A percentile compares a stretch with the other conserved stretches of the same genome.
phyloP scores from a whole-genome alignment of 2,888 invertebrate genomes.

The Bursaphelenchus okinawaensis region DNA sequence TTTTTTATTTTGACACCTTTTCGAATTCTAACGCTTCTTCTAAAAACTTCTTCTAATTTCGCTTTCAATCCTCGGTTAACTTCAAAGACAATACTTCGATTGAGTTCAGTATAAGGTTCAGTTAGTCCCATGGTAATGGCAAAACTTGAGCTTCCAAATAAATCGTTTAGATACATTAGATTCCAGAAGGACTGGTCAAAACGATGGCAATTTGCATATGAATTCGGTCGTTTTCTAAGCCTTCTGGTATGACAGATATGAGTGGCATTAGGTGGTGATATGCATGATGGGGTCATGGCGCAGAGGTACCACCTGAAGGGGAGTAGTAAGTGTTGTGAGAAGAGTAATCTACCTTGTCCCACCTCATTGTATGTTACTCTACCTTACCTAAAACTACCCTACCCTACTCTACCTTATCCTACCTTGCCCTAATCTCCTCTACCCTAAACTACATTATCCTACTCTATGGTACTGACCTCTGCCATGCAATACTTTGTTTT shows the following conservation, averaged over 20 bases:
- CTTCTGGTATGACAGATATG: background rate
- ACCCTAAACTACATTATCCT: no score
- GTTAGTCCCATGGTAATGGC: background rate
- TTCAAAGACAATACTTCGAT: background rate
- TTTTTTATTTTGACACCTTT: background rate
- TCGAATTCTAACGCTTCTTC: background rate
- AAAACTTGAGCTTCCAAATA: background rate
- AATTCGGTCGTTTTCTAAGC: background rate
- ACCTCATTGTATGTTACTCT: no score
- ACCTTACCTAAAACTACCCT: no score
- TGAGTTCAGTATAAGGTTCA: background rate
- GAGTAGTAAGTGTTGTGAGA: no score
- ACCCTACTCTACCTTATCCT: no score
- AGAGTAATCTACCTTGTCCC: no score
- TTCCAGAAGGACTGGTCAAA: conserved; percentile 12
- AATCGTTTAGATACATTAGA: background rate
- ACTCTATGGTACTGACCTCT: no score
- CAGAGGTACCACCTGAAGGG: conserved; percentile 11
- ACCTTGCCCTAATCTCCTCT: no score
- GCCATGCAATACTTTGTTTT: no score
- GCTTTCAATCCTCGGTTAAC: background rate
- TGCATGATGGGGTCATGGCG: conserved; percentile 3
- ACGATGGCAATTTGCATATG: background rate
- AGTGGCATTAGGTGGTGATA: background rate
- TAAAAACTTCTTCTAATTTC: background rate